Evolutionary conservation across 35 echinoderm and acorn worm species (phyloP).

Genomic region (Ptychodera flava): DNA sequence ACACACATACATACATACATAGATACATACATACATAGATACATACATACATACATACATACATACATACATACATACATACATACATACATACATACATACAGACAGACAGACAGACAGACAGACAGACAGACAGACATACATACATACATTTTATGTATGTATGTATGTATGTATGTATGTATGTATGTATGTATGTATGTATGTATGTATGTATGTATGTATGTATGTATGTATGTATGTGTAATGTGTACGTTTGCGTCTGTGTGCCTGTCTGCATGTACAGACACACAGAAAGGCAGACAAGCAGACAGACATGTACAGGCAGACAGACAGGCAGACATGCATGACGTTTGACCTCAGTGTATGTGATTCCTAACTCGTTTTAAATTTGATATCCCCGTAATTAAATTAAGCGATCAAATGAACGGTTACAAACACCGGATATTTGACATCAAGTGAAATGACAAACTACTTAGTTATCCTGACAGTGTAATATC

Average conservation of each 20-base stretch:
- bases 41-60: not conserved
- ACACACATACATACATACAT: not conserved
- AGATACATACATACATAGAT: not conserved
- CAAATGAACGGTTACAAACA: too few species aligned
- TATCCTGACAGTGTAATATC: too few species aligned
- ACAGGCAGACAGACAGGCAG: too few species aligned
- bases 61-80: not conserved
- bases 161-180: not conserved
- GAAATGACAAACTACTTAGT: too few species aligned
- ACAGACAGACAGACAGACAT: not conserved
- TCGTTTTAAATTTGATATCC: too few species aligned
- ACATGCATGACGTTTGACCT: too few species aligned
- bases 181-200: not conserved
- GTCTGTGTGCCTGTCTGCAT: not conserved
- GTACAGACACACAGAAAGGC: too few species aligned
- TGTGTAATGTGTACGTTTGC: not conserved
- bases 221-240: not conserved
- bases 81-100: not conserved
- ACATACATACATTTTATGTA: not conserved
- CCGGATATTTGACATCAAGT: too few species aligned
- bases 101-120: not conserved
- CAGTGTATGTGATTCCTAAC: too few species aligned
- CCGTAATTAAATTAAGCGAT: too few species aligned
- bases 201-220: conserved; percentile 2
- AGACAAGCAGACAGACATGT: too few species aligned